A percentile compares a stretch with the other conserved stretches of the same genome.
These are phyloP conservation scores for Nipponacmea schrenckii DNA, from an alignment of 2,888 invertebrate species.

Conservation along the genomic window DNA sequence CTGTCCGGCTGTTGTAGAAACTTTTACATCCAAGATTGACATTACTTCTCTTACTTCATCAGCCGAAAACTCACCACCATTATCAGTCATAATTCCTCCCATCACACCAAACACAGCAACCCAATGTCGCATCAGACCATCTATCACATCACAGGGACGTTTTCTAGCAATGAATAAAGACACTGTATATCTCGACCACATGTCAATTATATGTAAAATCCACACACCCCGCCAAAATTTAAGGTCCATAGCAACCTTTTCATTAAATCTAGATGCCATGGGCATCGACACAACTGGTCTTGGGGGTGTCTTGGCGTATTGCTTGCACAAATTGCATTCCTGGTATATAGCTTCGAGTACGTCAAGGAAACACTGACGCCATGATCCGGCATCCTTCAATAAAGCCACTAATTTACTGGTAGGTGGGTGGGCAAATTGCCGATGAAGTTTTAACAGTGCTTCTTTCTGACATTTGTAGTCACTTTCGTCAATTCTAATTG, in stretches of 20 bases:
- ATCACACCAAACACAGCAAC: conserved; percentile 33
- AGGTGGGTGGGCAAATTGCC: conserved; percentile 36
- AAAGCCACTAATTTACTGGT: conserved; percentile 18
- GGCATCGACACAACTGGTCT: conserved; percentile 25
- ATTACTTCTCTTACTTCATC: conserved; percentile 29
- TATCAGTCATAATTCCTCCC: conserved; percentile 30
- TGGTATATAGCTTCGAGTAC: too few relatives aligned
- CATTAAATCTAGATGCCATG: conserved; percentile 26
- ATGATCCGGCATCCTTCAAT: conserved; percentile 28
- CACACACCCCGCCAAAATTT: conserved; percentile 21
- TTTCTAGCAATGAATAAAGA: conserved; percentile 25
- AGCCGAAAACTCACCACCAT: conserved; percentile 32
- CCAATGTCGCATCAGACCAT: conserved; percentile 33
- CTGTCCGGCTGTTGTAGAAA: neutral
- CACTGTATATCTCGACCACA: conserved; percentile 26
- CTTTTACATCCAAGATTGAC: neutral
- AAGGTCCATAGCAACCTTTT: conserved; percentile 29
- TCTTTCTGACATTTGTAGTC: conserved; percentile 10
- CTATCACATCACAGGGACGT: conserved; percentile 25
- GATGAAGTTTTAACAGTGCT: conserved; percentile 27
- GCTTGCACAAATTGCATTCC: conserved; percentile 28
- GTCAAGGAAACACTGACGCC: conserved; percentile 10
- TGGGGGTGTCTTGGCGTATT: conserved; percentile 27
- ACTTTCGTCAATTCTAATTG: conserved; percentile 24
- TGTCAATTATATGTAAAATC: conserved; percentile 31